These are phyloP conservation scores for Philaethria dido DNA, from an alignment of 2,888 invertebrate genomes.

Conservation along the genomic window DNA sequence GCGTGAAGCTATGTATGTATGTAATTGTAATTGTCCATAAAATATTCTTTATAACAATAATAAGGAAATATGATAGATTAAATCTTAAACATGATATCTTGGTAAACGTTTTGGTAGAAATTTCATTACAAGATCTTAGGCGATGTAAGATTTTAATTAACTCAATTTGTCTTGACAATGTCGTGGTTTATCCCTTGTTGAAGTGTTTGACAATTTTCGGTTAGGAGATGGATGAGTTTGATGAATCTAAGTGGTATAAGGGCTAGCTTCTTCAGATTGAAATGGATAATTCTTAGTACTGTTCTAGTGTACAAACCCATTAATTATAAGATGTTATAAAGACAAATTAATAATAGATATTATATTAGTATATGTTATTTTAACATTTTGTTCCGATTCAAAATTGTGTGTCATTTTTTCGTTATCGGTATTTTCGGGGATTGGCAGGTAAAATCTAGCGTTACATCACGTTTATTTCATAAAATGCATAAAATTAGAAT, in stretches of 20 bases:
- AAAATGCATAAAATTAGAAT: too few relatives aligned
- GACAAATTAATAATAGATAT: not conserved
- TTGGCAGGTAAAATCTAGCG: too few relatives aligned
- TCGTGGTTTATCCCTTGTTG: slow-evolving; percentile 32
- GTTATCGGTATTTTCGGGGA: too few relatives aligned
- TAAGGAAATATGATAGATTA: not conserved
- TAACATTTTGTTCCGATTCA: too few relatives aligned
- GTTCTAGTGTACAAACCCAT: not conserved
- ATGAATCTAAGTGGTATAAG: slow-evolving; percentile 6
- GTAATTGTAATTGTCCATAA: too few relatives aligned
- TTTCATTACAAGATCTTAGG: slow-evolving; percentile 17
- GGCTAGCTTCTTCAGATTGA: not conserved
- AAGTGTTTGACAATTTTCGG: slow-evolving; percentile 31
- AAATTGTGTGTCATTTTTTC: too few relatives aligned
- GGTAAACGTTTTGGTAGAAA: slow-evolving; percentile 2
- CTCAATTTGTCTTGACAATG: slow-evolving; percentile 32
- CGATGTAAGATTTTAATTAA: slow-evolving; percentile 32
- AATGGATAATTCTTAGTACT: slow-evolving; percentile 12
- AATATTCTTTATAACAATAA: not conserved
- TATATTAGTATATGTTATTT: too few relatives aligned
- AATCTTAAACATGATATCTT: slow-evolving; percentile 1
- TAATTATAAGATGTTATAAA: not conserved
- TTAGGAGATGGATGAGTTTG: slow-evolving; percentile 22
- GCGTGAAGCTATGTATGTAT: too few relatives aligned
- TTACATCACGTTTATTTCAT: too few relatives aligned